phyloP scores from a whole-genome alignment of 2,113 vertebrate genomes.

The Protobothrops flavoviridis region DNA sequence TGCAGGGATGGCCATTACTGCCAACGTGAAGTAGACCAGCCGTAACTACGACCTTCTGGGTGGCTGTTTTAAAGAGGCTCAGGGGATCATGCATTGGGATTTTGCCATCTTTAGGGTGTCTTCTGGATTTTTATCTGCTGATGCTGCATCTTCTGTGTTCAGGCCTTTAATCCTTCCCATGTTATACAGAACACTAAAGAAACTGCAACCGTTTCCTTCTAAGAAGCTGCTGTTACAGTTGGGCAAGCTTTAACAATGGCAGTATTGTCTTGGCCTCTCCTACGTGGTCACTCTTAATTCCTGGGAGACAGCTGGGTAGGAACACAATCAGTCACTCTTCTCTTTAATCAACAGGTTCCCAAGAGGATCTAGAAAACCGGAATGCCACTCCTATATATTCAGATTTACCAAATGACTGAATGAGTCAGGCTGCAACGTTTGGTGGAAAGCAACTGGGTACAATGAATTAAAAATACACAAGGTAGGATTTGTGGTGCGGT shows the following conservation, averaged over 20 bases:
- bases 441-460: conserved; percentile 15
- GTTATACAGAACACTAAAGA: background rate
- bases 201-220: background rate
- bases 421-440: conserved; percentile 33
- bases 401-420: conserved; percentile 32
- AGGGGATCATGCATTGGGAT: background rate
- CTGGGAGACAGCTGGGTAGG: conserved; percentile 28
- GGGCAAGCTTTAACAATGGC: conserved; percentile 37
- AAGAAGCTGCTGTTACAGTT: conserved; percentile 22
- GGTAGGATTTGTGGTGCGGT: background rate
- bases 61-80: background rate
- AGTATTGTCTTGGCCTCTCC: conserved; percentile 45
- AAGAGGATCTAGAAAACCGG: conserved; percentile 34
- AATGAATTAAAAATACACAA: conserved; percentile 14
- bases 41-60: background rate
- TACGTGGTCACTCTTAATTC: conserved; percentile 33
- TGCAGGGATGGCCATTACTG: background rate
- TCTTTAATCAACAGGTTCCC: conserved; percentile 44
- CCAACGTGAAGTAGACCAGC: background rate
- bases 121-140: background rate
- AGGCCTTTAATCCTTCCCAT: background rate
- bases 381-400: conserved; percentile 29
- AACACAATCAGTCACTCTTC: conserved; percentile 14
- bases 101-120: too few relatives aligned
- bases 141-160: background rate